phyloP scores from a whole-genome alignment of 92 coral and sea anemone genomes.

The Isaurus tuberculatus region DNA sequence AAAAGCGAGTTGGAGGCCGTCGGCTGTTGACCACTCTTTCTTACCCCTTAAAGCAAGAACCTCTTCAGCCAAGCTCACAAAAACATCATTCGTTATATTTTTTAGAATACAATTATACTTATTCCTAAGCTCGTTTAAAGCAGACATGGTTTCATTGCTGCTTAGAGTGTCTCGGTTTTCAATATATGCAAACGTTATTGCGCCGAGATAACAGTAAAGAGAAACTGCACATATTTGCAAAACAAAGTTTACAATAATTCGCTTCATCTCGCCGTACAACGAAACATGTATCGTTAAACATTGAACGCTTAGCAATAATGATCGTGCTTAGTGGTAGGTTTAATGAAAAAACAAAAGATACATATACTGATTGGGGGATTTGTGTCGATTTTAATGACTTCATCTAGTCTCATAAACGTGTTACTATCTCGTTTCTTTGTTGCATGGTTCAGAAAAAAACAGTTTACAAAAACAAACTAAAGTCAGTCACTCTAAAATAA shows the following conservation, averaged over 20 bases:
- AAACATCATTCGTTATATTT: not conserved
- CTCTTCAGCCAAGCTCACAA: not conserved
- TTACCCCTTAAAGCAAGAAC: slow-evolving; percentile 5
- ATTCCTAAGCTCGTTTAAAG: not conserved
- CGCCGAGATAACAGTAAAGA: slow-evolving; percentile 17
- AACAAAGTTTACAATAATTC: not conserved
- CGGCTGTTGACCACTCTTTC: not conserved
- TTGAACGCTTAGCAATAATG: not conserved
- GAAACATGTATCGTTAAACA: not conserved
- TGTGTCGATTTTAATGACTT: not conserved
- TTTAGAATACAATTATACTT: slow-evolving; percentile 18
- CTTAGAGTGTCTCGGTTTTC: not conserved
- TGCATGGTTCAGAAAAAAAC: no score
- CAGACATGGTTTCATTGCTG: not conserved
- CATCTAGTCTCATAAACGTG: not conserved
- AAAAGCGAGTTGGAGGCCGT: slow-evolving; percentile 24
- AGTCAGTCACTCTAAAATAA: not conserved
- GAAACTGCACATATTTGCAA: not conserved
- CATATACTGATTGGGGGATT: not conserved
- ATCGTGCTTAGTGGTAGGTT: not conserved
- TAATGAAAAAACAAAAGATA: not conserved
- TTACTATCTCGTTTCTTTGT: no score
- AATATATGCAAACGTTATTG: not conserved
- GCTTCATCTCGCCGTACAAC: slow-evolving; percentile 18
- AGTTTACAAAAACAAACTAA: no score